phyloP scores from a whole-genome alignment of 2,797 vertebrate species.

The Staurois parvus region DNA sequence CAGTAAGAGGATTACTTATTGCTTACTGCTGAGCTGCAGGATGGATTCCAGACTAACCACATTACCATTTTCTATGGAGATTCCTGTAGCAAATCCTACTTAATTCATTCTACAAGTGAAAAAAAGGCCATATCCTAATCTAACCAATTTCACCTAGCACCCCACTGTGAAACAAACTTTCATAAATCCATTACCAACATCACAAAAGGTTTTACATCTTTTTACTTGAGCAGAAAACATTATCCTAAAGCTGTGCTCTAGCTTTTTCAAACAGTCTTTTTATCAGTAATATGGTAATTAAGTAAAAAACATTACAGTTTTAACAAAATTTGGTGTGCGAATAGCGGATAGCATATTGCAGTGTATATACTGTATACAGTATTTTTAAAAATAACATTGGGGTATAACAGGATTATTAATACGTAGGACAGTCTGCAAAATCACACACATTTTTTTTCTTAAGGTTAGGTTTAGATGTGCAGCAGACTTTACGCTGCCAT shows the following conservation, averaged over 20 bases:
- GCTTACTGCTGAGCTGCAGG: conserved; percentile 23
- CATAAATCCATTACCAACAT: conserved; percentile 40
- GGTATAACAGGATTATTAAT: too few species aligned
- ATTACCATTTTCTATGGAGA: conserved; percentile 47
- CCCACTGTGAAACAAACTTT: conserved; percentile 54
- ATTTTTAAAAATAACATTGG: too few species aligned
- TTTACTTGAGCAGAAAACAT: conserved; percentile 12
- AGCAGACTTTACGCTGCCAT: too few species aligned
- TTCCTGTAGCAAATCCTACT: conserved; percentile 54
- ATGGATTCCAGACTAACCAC: conserved; percentile 22
- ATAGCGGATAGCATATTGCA: too few species aligned
- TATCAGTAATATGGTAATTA: background rate
- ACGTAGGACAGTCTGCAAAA: too few species aligned
- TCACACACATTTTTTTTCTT: too few species aligned
- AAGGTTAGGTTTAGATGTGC: too few species aligned
- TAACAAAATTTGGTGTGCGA: background rate
- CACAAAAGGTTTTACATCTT: background rate
- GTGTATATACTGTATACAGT: too few species aligned
- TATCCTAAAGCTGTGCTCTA: background rate
- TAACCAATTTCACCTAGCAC: conserved; percentile 28
- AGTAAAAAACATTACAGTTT: background rate
- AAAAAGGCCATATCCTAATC: conserved; percentile 45
- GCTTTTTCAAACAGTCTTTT: background rate
- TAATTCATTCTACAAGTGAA: conserved; percentile 57
- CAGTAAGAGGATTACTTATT: conserved; percentile 33